Evolutionary conservation across 2,888 invertebrate species (phyloP).

Genomic region (Phortica magna): DNA sequence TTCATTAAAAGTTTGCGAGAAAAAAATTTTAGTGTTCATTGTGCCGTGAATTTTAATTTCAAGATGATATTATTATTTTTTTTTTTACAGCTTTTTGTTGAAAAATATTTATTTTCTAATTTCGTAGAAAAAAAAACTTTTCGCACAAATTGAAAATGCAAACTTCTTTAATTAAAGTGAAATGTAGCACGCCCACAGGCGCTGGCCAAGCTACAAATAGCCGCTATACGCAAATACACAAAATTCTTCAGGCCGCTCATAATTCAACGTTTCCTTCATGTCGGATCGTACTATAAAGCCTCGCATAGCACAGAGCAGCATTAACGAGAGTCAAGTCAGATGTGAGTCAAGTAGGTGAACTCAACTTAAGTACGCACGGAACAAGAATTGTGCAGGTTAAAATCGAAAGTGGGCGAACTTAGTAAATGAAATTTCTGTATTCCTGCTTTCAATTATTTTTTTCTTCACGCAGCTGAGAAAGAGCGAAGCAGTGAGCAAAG

Average conservation of each 20-base stretch:
- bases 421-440: not conserved
- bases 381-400: no score
- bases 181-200: not conserved
- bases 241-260: not conserved
- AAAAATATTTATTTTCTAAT: not conserved
- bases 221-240: not conserved
- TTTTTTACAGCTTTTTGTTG: not conserved
- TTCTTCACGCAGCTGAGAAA: not conserved
- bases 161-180: slow-evolving; percentile 18
- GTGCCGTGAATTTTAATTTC: not conserved
- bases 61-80: not conserved
- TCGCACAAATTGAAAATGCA: not conserved
- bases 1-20: not conserved
- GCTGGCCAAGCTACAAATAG: not conserved
- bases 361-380: no score
- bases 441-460: no score
- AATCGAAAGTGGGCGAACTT: not conserved
- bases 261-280: not conserved
- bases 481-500: not conserved
- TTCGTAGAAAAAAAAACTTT: not conserved
- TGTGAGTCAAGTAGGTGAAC: not conserved
- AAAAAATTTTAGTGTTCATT: not conserved
- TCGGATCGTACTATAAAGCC: not conserved
- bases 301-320: not conserved
- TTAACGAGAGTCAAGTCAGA: not conserved